Percentiles rank a stretch among this genome's conserved stretches.
Conservation (phyloP, 2,888 invertebrate genomes). For the Eilema griseolum region DNA sequence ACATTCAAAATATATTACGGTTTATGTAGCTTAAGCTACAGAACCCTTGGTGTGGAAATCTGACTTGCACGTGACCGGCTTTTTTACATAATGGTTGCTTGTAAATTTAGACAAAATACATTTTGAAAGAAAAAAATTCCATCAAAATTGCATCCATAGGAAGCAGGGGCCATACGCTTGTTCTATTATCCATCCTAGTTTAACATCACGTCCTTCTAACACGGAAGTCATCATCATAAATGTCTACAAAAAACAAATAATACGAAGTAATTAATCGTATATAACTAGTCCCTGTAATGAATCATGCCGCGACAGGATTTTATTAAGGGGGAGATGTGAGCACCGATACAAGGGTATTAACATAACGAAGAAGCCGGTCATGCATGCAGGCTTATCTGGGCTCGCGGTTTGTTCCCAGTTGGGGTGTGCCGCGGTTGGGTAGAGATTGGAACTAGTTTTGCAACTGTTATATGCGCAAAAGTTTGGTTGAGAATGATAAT, state of each 20-base stretch:
- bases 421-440: background rate
- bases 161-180: background rate
- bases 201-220: background rate
- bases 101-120: no score
- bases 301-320: conserved; percentile 54
- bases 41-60: no score
- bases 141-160: background rate
- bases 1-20: no score
- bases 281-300: conserved; percentile 49
- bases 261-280: conserved; percentile 24
- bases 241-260: conserved; percentile 20
- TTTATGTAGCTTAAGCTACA: no score
- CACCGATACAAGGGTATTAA: conserved; percentile 62
- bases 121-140: no score
- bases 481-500: background rate
- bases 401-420: conserved; percentile 42
- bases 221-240: conserved; percentile 11
- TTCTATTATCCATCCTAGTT: background rate
- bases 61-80: no score
- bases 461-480: background rate
- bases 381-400: conserved; percentile 65
- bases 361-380: conserved; percentile 70
- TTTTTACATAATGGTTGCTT: no score
- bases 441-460: background rate
- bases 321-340: conserved; percentile 63